phyloP scores from a whole-genome alignment of 2,113 vertebrate species.

The Anseranas semipalmata region DNA sequence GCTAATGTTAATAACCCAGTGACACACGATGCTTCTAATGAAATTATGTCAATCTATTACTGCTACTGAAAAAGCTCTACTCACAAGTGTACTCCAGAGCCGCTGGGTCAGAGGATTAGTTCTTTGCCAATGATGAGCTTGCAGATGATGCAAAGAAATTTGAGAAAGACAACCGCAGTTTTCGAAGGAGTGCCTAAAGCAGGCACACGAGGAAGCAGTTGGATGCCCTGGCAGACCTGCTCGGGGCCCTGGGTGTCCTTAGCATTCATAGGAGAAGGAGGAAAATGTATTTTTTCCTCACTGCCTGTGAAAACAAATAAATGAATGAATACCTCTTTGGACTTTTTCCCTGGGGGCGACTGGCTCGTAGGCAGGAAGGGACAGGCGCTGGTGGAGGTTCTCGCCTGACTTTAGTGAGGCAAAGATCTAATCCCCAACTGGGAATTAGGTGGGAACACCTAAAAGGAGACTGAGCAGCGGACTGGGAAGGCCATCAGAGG shows the following conservation, averaged over 20 bases:
- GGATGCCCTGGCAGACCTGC: neutral
- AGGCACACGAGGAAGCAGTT: accelerated
- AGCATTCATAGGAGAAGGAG: neutral
- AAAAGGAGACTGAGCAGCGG: neutral
- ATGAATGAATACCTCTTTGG: too few relatives aligned
- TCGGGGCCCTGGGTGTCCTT: too few relatives aligned
- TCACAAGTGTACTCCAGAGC: neutral
- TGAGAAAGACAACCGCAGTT: neutral
- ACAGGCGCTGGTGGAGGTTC: neutral
- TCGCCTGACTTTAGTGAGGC: neutral
- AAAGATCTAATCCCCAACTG: neutral
- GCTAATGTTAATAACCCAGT: neutral
- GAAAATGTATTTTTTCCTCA: neutral
- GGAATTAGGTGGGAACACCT: neutral
- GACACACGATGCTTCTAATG: neutral
- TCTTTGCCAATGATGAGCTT: neutral
- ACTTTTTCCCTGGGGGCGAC: neutral
- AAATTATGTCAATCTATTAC: accelerated
- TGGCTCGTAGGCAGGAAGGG: too few relatives aligned
- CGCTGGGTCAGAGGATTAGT: neutral
- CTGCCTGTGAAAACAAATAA: neutral
- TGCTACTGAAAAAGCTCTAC: neutral
- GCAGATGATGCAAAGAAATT: neutral
- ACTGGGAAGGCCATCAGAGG: neutral
- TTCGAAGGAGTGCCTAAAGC: accelerated